Evolutionary conservation across 2,888 invertebrate species (phyloP).

Genomic region (Anthophora plumipes): DNA sequence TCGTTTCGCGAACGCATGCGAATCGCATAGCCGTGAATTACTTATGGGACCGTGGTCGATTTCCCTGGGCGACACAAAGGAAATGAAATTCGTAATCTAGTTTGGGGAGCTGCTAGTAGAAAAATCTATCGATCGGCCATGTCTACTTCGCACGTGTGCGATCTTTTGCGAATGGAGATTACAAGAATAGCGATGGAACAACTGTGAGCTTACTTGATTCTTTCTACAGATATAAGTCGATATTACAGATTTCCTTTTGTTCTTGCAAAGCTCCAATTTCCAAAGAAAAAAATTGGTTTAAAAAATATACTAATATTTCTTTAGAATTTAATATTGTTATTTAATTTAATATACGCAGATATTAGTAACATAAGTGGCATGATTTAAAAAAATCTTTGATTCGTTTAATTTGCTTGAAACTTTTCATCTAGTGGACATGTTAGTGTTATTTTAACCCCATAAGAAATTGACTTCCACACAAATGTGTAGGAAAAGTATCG

Average conservation of each 20-base stretch:
- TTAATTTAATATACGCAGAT: no score
- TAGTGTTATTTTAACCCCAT: not conserved
- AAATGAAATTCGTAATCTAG: slow-evolving; percentile 53
- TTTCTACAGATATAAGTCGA: not conserved
- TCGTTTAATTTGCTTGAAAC: no score
- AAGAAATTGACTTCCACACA: not conserved
- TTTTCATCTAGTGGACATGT: no score
- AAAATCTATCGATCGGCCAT: slow-evolving; percentile 24
- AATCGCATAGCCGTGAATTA: slow-evolving; percentile 37
- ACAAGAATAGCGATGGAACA: not conserved
- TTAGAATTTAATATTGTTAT: no score
- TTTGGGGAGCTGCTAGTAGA: slow-evolving; percentile 31
- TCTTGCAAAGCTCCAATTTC: no score
- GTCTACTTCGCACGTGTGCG: not conserved
- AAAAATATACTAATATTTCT: no score
- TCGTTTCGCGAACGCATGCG: slow-evolving; percentile 38
- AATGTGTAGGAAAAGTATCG: not conserved
- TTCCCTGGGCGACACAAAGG: slow-evolving; percentile 43
- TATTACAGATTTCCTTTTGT: not conserved
- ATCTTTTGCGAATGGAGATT: not conserved
- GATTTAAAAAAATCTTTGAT: no score
- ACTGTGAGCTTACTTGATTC: not conserved
- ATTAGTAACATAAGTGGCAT: no score
- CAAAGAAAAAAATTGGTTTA: no score
- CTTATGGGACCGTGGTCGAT: slow-evolving; percentile 42